These are phyloP conservation scores for Heliornis fulica DNA, from an alignment of 2,113 vertebrate species.

Conservation along the genomic window DNA sequence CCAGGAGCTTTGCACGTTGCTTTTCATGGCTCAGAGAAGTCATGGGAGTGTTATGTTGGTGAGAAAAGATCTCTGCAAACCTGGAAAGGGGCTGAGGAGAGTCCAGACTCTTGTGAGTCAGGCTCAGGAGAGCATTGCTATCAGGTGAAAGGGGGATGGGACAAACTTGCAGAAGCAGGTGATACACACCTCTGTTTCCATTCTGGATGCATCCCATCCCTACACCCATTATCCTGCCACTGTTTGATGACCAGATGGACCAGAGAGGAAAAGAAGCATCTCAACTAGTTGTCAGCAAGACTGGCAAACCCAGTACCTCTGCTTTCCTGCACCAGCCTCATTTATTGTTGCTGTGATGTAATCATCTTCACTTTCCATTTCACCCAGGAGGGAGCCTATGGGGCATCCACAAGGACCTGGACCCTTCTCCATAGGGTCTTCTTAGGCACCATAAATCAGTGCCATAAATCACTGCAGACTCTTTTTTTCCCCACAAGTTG, in stretches of 20 bases:
- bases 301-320: background rate
- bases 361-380: background rate
- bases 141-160: background rate
- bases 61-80: background rate
- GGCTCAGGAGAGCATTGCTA: background rate
- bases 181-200: background rate
- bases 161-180: background rate
- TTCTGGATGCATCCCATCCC: background rate
- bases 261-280: background rate
- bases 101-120: background rate
- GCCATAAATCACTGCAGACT: background rate
- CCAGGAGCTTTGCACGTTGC: background rate
- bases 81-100: background rate
- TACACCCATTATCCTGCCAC: background rate
- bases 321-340: background rate
- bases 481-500: background rate
- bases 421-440: background rate
- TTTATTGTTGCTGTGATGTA: background rate
- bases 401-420: background rate
- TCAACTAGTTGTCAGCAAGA: background rate
- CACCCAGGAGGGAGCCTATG: background rate
- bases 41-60: background rate
- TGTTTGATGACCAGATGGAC: background rate
- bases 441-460: background rate
- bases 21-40: background rate